phyloP scores from a whole-genome alignment of 2,113 vertebrate genomes.

The Gracilinanus agilis region DNA sequence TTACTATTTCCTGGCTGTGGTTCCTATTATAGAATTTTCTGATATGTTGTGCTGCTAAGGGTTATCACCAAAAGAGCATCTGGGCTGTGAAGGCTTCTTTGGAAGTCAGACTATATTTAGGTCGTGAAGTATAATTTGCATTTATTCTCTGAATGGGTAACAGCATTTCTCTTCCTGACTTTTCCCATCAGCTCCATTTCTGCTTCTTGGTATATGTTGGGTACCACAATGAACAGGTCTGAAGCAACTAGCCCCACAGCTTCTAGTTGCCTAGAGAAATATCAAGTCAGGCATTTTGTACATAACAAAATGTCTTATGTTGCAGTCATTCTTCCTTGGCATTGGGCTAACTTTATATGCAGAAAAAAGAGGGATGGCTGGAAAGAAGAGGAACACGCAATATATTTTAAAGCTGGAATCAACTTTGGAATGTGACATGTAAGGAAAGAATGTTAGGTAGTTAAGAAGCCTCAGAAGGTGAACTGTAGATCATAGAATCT shows the following conservation, averaged over 20 bases:
- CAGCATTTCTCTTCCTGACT: not conserved
- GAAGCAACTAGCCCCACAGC: not conserved
- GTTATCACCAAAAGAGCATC: slow-evolving; percentile 88
- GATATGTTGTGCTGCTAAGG: slow-evolving; percentile 90
- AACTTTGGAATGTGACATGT: not conserved
- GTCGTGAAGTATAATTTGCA: slow-evolving; percentile 73
- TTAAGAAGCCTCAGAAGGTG: not conserved
- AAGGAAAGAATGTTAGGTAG: not conserved
- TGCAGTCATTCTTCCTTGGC: not conserved
- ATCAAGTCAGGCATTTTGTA: not conserved
- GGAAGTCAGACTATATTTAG: slow-evolving; percentile 82
- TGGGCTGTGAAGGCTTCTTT: slow-evolving; percentile 81
- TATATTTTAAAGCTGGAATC: too few species aligned
- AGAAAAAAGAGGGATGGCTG: not conserved
- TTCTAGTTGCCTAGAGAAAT: not conserved
- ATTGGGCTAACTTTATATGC: not conserved
- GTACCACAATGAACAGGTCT: not conserved
- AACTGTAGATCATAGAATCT: not conserved
- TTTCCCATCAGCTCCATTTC: not conserved
- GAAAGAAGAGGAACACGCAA: not conserved
- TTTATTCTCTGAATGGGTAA: not conserved
- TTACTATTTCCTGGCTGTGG: slow-evolving; percentile 90
- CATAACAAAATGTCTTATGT: not conserved
- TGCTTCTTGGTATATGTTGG: slow-evolving; percentile 8
- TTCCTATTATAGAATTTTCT: slow-evolving; percentile 90